Conservation (phyloP, 2,888 invertebrate species). For the Athalia circularis region DNA sequence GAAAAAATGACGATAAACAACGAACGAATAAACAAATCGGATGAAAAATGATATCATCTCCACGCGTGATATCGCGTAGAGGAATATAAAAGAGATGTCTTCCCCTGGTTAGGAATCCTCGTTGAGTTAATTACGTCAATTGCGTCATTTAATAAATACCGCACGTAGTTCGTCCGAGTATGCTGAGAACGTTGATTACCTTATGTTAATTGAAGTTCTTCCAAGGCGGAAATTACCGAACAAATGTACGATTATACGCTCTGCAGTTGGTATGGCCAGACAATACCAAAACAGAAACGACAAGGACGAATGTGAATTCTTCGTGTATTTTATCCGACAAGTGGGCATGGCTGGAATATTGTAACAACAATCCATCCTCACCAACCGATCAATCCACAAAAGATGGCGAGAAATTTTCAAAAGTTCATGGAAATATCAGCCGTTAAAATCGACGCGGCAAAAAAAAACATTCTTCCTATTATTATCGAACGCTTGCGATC, state of each 20-base stretch:
- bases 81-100: neutral
- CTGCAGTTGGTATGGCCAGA: neutral
- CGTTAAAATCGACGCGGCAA: no score
- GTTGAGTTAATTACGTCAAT: neutral
- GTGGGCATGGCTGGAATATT: no score
- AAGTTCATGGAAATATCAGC: no score
- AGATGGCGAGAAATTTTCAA: neutral
- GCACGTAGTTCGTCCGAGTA: neutral
- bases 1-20: no score
- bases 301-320: slow-evolving; percentile 14
- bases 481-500: no score
- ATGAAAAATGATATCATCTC: no score
- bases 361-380: no score
- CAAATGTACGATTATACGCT: neutral
- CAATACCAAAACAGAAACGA: slow-evolving; percentile 13
- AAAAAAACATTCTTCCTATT: no score
- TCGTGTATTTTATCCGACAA: neutral
- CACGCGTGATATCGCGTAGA: neutral
- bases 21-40: no score
- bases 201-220: slow-evolving; percentile 14
- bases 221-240: slow-evolving; percentile 24
- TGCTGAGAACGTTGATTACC: slow-evolving; percentile 19
- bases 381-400: neutral
- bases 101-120: neutral
- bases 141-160: neutral